Evolutionary conservation across 2,113 vertebrate genomes (phyloP).

Genomic region (Syngnathoides biaculeatus): DNA sequence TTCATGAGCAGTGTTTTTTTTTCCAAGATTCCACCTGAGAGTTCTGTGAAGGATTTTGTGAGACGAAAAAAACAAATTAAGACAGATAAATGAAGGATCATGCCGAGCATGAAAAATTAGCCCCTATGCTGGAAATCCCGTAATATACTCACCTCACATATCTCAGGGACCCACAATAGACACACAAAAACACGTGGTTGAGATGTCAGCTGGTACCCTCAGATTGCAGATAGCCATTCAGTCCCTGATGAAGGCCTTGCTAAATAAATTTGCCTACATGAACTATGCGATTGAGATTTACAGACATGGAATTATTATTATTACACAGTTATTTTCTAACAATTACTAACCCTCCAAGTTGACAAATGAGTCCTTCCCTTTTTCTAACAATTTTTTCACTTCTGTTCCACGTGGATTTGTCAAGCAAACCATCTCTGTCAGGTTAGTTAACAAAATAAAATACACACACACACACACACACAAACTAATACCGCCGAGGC

Average conservation of each 20-base stretch:
- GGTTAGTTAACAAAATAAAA: not conserved
- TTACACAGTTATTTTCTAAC: too few relatives aligned
- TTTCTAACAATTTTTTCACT: not conserved
- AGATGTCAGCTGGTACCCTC: not conserved
- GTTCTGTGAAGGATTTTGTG: not conserved
- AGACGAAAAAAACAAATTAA: not conserved
- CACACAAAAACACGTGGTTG: not conserved
- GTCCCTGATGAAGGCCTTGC: not conserved
- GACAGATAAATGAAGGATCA: not conserved
- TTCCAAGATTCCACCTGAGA: not conserved
- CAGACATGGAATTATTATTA: not conserved
- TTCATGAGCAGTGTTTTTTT: not conserved
- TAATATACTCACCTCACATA: not conserved
- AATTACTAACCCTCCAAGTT: not conserved
- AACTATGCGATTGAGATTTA: not conserved
- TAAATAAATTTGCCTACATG: not conserved
- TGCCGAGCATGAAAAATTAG: not conserved
- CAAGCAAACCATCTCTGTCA: not conserved
- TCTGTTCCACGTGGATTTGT: not conserved
- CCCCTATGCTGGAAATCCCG: not conserved
- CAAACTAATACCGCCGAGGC: not conserved
- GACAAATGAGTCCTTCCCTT: not conserved
- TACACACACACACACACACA: not conserved
- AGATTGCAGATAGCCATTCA: not conserved
- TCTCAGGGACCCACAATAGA: not conserved